A percentile compares a stretch with the other conserved stretches of the same genome.
phyloP scores from a whole-genome alignment of 1,140 invertebrate species.

The Apis florea region DNA sequence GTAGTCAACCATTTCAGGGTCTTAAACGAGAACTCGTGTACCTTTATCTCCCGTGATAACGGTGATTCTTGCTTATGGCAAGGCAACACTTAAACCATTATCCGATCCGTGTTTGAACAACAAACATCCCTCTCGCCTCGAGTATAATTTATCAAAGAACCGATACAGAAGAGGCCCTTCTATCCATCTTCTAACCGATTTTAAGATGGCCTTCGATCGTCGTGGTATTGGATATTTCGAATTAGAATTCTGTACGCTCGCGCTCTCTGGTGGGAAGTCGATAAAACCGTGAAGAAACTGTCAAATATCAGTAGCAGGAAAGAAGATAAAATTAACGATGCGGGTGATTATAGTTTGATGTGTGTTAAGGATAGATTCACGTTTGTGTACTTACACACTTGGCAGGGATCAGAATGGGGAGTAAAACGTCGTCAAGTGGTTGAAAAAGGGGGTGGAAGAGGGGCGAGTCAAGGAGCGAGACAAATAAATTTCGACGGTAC shows the following conservation, averaged over 20 bases:
- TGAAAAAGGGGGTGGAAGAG: neutral
- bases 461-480: neutral
- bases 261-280: neutral
- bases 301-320: neutral
- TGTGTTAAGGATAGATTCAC: too few relatives aligned
- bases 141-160: constrained; percentile 18
- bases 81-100: neutral
- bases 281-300: constrained; percentile 14
- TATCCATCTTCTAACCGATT: neutral
- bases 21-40: neutral
- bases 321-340: neutral
- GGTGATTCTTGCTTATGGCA: neutral
- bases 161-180: neutral
- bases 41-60: neutral
- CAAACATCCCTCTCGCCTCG: neutral
- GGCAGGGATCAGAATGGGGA: neutral
- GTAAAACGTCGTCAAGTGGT: constrained; percentile 36
- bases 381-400: too few relatives aligned
- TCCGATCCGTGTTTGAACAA: neutral
- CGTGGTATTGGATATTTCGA: neutral
- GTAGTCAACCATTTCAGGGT: neutral
- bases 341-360: neutral
- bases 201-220: neutral
- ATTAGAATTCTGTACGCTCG: constrained; percentile 14
- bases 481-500: constrained; percentile 17